phyloP scores from a whole-genome alignment of 1,140 invertebrate species.

The Thalassaphorura encarpata region DNA sequence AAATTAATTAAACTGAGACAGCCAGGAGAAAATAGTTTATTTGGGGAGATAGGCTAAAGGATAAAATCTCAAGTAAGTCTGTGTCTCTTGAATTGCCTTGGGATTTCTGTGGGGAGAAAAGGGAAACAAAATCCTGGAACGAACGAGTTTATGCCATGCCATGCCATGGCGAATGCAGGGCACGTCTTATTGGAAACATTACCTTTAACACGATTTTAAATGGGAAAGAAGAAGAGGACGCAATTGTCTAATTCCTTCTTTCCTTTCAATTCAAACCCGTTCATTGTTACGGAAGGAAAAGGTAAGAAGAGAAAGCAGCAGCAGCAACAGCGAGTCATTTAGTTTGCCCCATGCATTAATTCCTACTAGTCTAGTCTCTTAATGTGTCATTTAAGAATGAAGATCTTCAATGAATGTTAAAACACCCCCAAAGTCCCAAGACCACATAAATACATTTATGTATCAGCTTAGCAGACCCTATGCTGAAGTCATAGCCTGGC shows the following conservation, averaged over 20 bases:
- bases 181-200: conserved; percentile 8
- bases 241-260: not conserved
- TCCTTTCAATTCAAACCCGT: not conserved
- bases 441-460: not conserved
- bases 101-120: not conserved
- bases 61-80: not conserved
- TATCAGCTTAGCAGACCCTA: not conserved
- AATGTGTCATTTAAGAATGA: conserved; percentile 18
- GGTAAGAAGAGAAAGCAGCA: not conserved
- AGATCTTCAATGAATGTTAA: conserved; percentile 22
- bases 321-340: not conserved
- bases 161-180: conserved; percentile 4
- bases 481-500: too few species aligned
- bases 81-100: not conserved
- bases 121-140: too few species aligned
- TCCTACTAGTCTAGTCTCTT: conserved; percentile 6
- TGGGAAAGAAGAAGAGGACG: not conserved
- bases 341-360: not conserved
- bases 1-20: not conserved
- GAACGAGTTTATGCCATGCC: too few species aligned
- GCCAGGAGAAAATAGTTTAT: not conserved
- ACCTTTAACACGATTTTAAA: not conserved
- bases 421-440: not conserved
- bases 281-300: not conserved
- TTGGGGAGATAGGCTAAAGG: not conserved